Base-by-base conservation (phyloP, 2,113 vertebrate species). In the Bubo bubo region DNA sequence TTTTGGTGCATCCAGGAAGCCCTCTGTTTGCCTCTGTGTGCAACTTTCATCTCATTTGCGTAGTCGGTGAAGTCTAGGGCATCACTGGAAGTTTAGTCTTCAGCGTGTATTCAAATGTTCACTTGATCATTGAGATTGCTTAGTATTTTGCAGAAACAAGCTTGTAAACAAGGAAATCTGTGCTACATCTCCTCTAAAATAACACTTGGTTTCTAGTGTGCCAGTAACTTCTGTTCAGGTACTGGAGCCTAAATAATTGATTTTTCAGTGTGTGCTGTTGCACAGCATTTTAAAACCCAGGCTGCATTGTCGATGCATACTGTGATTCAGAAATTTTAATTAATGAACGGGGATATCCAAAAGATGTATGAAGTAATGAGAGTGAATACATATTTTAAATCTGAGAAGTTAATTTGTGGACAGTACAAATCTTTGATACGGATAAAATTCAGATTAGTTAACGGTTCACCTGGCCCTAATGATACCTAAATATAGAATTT, bases 391-490 rank as follows among this genome's bases (percentile, higher is more conserved):
- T 12, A 30, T 12, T 73, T 87, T 76, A 41, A 76, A 82, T 73
- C 14, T 32, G 58, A 80, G n/a, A 70, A 86, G 67, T 50, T 82
- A 41, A 82, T 94, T 91, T 91, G 79, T 71, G 62, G n/a, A 84
- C 35, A 67, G 26, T 39, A 45, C 0, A 67, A 49, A 45, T 62
- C 41, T 97, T 92, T 84, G 71, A n/a, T 45, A 35, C 49, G 95
- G 86, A 80, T 96, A 77, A 96, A 96, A 96, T 96, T 91, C 34
- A 93, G 84, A 90, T 96, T 52, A 68, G 90, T 85, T 91, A 90
- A 93, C 0, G 52, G 80, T 95, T 98, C 94, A 94, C 92, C 89
- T 95, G 87, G 60, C 75, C 52, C 64, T 60, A 73, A 86, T 84
- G 87, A 72, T 74, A 76, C 66, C 91, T 93, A 88, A 88, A 95